Evolutionary conservation across 2,888 invertebrate species (phyloP).

Genomic region (Epirrita christyi): DNA sequence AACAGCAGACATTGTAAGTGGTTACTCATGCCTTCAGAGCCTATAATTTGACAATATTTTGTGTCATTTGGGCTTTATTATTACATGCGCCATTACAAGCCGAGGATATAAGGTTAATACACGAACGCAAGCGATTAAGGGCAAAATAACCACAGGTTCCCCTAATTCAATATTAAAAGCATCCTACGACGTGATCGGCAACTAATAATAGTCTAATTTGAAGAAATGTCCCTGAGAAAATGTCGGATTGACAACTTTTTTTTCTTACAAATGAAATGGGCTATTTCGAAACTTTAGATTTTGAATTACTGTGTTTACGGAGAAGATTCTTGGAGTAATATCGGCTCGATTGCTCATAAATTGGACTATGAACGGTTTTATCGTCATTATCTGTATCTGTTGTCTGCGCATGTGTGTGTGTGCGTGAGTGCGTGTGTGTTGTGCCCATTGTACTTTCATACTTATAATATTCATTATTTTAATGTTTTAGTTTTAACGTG

Average conservation of each 20-base stretch:
- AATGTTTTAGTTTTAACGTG: too few relatives aligned
- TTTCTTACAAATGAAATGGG: slow-evolving; percentile 68
- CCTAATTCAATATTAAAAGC: slow-evolving; percentile 85
- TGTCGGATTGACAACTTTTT: slow-evolving; percentile 80
- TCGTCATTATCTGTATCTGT: slow-evolving; percentile 44
- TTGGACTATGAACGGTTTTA: slow-evolving; percentile 51
- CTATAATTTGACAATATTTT: slow-evolving; percentile 85
- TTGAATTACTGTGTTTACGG: slow-evolving; percentile 64
- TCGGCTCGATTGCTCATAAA: slow-evolving; percentile 51
- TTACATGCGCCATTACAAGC: slow-evolving; percentile 82
- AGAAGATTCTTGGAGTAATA: slow-evolving; percentile 57
- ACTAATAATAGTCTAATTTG: slow-evolving; percentile 84
- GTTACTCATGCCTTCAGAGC: slow-evolving; percentile 81
- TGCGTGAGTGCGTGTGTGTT: too few relatives aligned
- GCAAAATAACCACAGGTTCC: slow-evolving; percentile 79
- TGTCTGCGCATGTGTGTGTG: too few relatives aligned
- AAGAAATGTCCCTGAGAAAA: slow-evolving; percentile 84
- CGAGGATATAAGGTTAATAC: slow-evolving; percentile 81
- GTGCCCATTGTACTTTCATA: too few relatives aligned
- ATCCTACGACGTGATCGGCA: slow-evolving; percentile 81
- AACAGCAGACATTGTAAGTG: slow-evolving; percentile 74
- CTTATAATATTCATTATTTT: too few relatives aligned
- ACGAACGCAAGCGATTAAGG: slow-evolving; percentile 79
- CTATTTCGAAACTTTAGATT: slow-evolving; percentile 60
- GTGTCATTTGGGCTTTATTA: slow-evolving; percentile 84